These are phyloP conservation scores for Emydocephalus ijimae DNA, from an alignment of 2,113 vertebrate species.

Conservation along the genomic window DNA sequence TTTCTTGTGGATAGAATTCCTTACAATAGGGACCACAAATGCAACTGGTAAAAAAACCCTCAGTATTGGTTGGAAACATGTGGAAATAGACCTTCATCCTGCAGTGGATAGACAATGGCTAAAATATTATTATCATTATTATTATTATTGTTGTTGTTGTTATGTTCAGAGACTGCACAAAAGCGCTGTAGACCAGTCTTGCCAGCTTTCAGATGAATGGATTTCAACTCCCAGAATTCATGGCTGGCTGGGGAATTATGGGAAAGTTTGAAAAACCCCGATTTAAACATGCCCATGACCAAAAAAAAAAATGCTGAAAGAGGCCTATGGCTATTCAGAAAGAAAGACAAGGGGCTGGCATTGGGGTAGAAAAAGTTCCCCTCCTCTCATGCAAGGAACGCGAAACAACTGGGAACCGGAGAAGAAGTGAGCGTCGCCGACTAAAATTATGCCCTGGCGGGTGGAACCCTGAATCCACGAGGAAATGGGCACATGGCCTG, in stretches of 20 bases:
- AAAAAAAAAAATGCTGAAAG: neutral
- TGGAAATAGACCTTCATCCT: too few relatives aligned
- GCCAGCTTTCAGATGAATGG: neutral
- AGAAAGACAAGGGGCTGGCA: neutral
- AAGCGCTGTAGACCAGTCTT: neutral
- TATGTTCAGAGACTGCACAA: neutral
- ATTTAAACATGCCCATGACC: neutral
- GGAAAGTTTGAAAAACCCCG: neutral
- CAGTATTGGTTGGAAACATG: too few relatives aligned
- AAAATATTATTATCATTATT: too few relatives aligned
- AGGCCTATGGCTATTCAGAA: neutral
- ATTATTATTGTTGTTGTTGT: too few relatives aligned
- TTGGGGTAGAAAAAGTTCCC: neutral
- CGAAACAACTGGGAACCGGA: neutral
- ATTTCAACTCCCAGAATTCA: neutral
- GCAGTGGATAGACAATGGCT: too few relatives aligned
- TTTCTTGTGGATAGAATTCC: neutral
- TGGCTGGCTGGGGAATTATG: neutral
- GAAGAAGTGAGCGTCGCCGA: neutral
- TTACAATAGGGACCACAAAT: neutral
- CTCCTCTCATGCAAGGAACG: neutral
- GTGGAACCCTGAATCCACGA: slow-evolving; percentile 62
- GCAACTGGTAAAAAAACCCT: neutral
- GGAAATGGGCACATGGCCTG: slow-evolving; percentile 58
- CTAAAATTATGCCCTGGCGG: slow-evolving; percentile 55